Conservation (phyloP, 1,140 invertebrate genomes). For the Trachelipus rathkii region DNA sequence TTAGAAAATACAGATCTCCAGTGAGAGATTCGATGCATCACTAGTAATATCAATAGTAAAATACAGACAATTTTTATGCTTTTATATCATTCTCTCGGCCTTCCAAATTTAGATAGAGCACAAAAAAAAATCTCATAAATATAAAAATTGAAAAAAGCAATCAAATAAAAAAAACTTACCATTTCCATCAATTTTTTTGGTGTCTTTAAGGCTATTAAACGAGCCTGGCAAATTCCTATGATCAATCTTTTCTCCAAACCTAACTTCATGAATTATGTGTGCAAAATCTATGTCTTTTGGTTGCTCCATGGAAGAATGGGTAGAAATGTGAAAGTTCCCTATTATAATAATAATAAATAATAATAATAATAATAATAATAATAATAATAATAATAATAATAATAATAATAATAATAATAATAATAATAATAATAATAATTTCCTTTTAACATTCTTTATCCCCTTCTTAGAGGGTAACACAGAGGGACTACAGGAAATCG, state of each 20-base stretch:
- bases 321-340: conserved; percentile 64
- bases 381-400: conserved; percentile 1
- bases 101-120: too few relatives aligned
- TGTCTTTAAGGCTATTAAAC: conserved; percentile 56
- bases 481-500: too few relatives aligned
- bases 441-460: too few relatives aligned
- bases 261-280: conserved; percentile 58
- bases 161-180: conserved; percentile 47
- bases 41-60: too few relatives aligned
- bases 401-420: too few relatives aligned
- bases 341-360: conserved; percentile 46
- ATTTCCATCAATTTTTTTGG: conserved; percentile 48
- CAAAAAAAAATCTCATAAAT: too few relatives aligned
- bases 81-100: too few relatives aligned
- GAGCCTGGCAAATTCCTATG: conserved; percentile 51
- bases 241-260: conserved; percentile 55
- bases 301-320: conserved; percentile 57
- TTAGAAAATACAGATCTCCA: too few relatives aligned
- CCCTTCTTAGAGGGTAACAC: too few relatives aligned
- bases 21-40: too few relatives aligned
- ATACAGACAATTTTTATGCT: too few relatives aligned
- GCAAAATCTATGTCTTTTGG: conserved; percentile 59
- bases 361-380: conserved; percentile 21
- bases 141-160: not conserved
- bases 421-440: too few relatives aligned